Conservation (phyloP, 1,140 invertebrate species). For the Bombus vancouverensis region DNA sequence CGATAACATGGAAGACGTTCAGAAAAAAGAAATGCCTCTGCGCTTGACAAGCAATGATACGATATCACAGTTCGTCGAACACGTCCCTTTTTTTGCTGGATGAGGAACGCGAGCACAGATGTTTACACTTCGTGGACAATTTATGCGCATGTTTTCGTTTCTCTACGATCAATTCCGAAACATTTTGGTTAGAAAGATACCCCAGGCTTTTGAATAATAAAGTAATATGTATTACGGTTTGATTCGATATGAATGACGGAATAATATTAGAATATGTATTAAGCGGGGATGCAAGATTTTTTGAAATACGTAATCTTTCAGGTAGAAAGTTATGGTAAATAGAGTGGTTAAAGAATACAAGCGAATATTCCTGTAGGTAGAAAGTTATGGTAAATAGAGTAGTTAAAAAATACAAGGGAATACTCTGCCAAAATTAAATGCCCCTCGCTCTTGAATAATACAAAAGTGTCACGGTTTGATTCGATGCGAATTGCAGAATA, state of each 20-base stretch:
- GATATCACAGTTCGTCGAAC: slow-evolving; percentile 20
- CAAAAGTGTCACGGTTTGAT: not conserved
- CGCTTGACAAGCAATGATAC: slow-evolving; percentile 26
- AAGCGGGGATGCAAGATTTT: not conserved
- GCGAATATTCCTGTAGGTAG: not conserved
- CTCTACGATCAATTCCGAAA: not conserved
- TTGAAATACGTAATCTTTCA: not conserved
- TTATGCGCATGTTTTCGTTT: not conserved
- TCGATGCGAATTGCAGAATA: not conserved
- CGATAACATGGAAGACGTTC: not conserved
- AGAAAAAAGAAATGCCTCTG: not conserved
- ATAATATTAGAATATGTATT: too few relatives aligned
- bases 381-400: not conserved
- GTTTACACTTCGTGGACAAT: not conserved
- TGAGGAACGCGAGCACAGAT: not conserved
- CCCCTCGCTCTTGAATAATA: not conserved
- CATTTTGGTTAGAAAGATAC: not conserved
- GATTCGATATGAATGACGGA: too few relatives aligned
- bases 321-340: not conserved
- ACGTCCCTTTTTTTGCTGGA: not conserved
- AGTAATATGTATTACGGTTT: not conserved
- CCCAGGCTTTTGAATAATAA: not conserved
- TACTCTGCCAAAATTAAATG: not conserved
- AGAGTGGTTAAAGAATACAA: not conserved
- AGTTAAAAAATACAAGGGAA: not conserved